Base-by-base conservation (phyloP, 2,797 vertebrate species). In the Coregonus sp. region DNA sequence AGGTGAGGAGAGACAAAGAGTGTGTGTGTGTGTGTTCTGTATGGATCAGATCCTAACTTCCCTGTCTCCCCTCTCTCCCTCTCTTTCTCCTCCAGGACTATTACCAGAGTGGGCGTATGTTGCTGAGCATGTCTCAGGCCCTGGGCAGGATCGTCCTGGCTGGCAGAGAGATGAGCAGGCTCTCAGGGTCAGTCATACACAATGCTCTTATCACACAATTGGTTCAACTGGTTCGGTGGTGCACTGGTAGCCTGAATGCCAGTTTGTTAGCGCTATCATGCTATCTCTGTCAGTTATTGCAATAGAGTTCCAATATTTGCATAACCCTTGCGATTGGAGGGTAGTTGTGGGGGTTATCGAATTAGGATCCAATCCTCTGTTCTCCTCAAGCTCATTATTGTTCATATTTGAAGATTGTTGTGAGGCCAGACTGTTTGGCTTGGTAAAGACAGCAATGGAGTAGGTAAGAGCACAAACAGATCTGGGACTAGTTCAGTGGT, bases 41-140 rank as follows among this genome's bases (percentile, higher is more conserved):
- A 16, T 15, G 54, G 54, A 4, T 56, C 15, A 56, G 54, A 15
- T n/a, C 54, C 54, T 56, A 56, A 56, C 54, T 0, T 56, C 47
- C 47, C 40, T 47, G 40, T 47, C 2, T 11, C 14, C n/a, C 54
- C 63, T 68, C 18, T 29, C 20, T 11, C 25, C 25, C 65, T 29
- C 59, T 31, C 12, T 6, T 37, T 51, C 20, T 70, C 29, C 78
- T 83, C 73, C 84, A 96, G 95, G 95, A 96, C 90, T 96, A 96
- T 84, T 96, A 96, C 85, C 95, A 96, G 88, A 96, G 95, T 85
- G 95, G 95, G 87, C 93, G 95, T 82, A 96, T 96, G 95, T 85
- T 96, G 54, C 88, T 96, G 81, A 89, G 95, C 83, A 95, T 96
- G 95, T 95, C 95, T 80, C 95, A 95, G 68, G 95, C 95, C 78